Evolutionary conservation across 2,888 invertebrate genomes (phyloP), one percentile per base, ranked within the genome.

Genomic region (Protophormia terraenovae): DNA sequence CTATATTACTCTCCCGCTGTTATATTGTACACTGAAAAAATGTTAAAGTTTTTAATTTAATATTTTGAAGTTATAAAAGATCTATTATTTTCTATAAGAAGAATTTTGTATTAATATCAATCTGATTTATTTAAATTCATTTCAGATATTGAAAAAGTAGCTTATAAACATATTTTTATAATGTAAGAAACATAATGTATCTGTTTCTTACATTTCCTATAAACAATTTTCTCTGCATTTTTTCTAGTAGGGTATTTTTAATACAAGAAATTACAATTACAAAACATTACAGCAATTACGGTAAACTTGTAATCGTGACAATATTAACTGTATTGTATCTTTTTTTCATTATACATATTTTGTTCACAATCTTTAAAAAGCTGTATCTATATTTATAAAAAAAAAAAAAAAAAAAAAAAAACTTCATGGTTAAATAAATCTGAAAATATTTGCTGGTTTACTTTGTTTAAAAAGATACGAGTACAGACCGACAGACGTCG

Each of bases 231-330:
- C 14, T 14, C 7, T 7, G 27, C 27, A 27, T 24, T 45, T 12
- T 47, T 29, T 16, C 16, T 1, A 8, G 50, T 67, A 58, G 55
- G 10, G 24, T 24, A 47, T 0, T 29, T 5, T 38, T 50, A n/a
- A 35, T 53, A 64, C 24, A 29, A 29, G 12, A 10, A 60, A 35
- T n/a, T n/a, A n/a, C n/a, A n/a, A 53, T 62, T 64, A 67, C 41
- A 72, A 69, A 75, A 75, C 47, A 64, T 81, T 50, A 64, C 55
- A 38, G 69, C 75, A 85, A 78, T 72, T 86, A 69, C 66, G 76
- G 38, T 77, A 83, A 83, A 60, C 66, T 50, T 77, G 60, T 75
- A 78, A 75, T 83, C 78, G 78, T 85, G 77, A 83, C 73, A 83
- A 78, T 69, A 64, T 83, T 60, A 77, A 66, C 64, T 19, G 66